These are phyloP conservation scores for Thalassarche chlororhynchos DNA, from an alignment of 2,113 vertebrate species.

Conservation along the genomic window DNA sequence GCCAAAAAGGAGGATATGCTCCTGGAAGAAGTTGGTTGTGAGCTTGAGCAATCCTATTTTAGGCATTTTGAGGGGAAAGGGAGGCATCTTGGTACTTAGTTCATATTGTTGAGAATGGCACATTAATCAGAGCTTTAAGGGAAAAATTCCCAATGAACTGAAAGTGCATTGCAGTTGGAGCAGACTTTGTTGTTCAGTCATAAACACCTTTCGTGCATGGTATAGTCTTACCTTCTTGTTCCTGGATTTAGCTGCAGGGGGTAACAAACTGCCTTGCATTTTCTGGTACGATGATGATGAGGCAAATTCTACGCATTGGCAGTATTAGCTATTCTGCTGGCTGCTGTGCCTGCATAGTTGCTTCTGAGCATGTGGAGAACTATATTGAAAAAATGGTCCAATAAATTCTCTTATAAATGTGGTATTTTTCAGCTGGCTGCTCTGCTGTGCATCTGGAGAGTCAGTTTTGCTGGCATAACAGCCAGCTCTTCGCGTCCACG, in stretches of 20 bases:
- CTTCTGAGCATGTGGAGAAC: background rate
- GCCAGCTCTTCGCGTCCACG: background rate
- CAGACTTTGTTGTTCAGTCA: background rate
- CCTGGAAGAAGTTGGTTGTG: background rate
- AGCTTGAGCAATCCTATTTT: background rate
- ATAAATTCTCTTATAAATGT: background rate
- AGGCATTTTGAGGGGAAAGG: background rate
- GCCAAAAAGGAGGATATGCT: background rate
- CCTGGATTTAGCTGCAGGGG: background rate
- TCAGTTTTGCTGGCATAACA: background rate
- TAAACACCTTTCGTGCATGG: fast-evolving
- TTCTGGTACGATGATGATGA: background rate
- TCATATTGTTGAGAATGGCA: fast-evolving
- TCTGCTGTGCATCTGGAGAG: background rate
- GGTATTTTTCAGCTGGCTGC: background rate
- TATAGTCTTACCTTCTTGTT: background rate
- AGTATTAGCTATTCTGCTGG: background rate
- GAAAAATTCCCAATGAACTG: background rate
- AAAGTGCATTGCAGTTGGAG: fast-evolving
- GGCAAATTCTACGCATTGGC: background rate
- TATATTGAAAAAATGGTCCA: background rate
- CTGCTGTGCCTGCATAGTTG: background rate
- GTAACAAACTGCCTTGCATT: background rate
- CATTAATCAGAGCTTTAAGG: background rate
- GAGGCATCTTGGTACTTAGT: background rate